phyloP scores from a whole-genome alignment of 1,140 invertebrate species.

The Orius insidiosus region DNA sequence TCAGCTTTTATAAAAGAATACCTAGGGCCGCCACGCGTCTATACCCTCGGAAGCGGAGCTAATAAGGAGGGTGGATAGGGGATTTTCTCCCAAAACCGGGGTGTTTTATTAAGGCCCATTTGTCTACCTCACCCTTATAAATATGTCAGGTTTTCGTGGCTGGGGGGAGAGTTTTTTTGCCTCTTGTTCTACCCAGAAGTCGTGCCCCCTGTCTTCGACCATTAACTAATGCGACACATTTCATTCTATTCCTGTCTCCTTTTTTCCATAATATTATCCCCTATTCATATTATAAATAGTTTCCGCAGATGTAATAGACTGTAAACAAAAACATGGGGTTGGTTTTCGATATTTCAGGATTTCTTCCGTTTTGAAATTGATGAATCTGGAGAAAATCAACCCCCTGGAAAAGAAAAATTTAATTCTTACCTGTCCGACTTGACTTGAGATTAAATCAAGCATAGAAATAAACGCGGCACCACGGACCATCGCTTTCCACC shows the following conservation, averaged over 20 bases:
- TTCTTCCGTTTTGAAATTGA: background rate
- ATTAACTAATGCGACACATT: constrained; percentile 13
- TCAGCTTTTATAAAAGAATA: background rate
- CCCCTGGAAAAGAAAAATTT: background rate
- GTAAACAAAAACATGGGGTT: constrained; percentile 7
- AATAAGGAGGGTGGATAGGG: too few relatives aligned
- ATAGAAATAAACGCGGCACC: too few relatives aligned
- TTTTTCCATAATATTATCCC: background rate
- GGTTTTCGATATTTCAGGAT: constrained; percentile 7
- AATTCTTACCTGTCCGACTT: too few relatives aligned
- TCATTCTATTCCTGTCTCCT: constrained; percentile 12
- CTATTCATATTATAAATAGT: constrained; percentile 11
- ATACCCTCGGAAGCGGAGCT: too few relatives aligned
- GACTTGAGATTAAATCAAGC: too few relatives aligned
- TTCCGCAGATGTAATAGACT: constrained; percentile 10
- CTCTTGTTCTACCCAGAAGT: constrained; percentile 4
- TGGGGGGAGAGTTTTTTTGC: constrained; percentile 8
- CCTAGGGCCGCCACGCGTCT: background rate
- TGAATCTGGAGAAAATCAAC: background rate
- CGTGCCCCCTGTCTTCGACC: constrained; percentile 10
- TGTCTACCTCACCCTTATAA: constrained; percentile 15
- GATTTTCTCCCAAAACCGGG: background rate
- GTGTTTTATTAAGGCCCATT: constrained; percentile 16
- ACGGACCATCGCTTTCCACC: background rate
- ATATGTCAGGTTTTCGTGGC: constrained; percentile 14